Conservation (phyloP, 2,113 vertebrate genomes). For the Cacatua alba region DNA sequence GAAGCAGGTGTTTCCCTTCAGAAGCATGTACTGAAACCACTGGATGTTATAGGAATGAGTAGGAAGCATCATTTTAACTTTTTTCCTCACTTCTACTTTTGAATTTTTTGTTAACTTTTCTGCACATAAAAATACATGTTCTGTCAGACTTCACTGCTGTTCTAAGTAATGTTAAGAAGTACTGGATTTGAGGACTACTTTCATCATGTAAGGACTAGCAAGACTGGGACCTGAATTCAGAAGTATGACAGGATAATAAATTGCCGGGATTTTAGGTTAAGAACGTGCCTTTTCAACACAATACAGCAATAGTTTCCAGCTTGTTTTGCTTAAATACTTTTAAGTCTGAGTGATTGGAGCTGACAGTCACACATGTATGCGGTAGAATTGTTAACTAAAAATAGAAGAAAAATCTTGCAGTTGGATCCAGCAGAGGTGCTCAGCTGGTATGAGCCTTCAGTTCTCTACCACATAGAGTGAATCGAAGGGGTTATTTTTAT, state of each 20-base stretch:
- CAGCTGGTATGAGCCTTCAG: background rate
- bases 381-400: background rate
- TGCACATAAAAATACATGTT: background rate
- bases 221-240: background rate
- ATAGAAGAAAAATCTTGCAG: background rate
- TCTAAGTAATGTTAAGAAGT: background rate
- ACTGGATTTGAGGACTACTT: background rate
- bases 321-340: background rate
- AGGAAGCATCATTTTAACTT: background rate
- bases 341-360: background rate
- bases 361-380: background rate
- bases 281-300: background rate
- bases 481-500: background rate
- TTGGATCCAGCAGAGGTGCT: background rate
- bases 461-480: background rate
- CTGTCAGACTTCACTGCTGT: background rate
- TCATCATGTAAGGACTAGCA: background rate
- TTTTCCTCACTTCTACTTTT: background rate
- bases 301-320: background rate
- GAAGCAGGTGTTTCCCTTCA: background rate
- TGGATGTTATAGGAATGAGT: background rate
- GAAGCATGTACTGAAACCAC: background rate
- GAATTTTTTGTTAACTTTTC: background rate
- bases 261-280: background rate
- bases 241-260: background rate